A percentile compares a stretch with the other conserved stretches of the same genome.
Evolutionary conservation across 2,113 vertebrate genomes (phyloP).

Genomic region (Eurypyga helias): DNA sequence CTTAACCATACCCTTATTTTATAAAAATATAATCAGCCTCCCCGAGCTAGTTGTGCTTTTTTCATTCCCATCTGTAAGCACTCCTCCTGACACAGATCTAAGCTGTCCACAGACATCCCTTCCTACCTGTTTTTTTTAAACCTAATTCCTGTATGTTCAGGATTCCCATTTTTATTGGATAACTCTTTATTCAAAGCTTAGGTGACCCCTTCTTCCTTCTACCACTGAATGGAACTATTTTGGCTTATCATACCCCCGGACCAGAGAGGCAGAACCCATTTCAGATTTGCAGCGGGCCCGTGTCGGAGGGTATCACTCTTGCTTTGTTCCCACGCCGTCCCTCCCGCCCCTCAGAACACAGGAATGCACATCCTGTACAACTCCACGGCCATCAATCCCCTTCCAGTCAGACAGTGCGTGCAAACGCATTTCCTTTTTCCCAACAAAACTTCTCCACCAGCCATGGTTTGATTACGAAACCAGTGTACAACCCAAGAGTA

Average conservation of each 20-base stretch:
- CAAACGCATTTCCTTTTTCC: neutral
- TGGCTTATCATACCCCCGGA: neutral
- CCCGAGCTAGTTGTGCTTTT: neutral
- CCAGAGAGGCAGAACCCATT: neutral
- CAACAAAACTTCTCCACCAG: neutral
- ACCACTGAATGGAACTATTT: neutral
- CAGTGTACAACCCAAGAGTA: neutral
- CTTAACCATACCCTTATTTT: neutral
- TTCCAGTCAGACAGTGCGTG: neutral
- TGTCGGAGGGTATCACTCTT: neutral
- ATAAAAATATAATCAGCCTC: neutral
- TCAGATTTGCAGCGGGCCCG: neutral
- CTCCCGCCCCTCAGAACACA: rapidly evolving
- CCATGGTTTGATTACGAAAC: neutral
- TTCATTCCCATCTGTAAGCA: neutral
- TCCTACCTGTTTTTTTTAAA: neutral
- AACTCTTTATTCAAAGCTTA: neutral
- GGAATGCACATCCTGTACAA: neutral
- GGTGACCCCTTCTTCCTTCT: neutral
- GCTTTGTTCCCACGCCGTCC: neutral
- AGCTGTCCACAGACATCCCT: neutral
- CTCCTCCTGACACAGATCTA: neutral
- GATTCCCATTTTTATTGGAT: neutral
- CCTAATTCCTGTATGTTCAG: neutral
- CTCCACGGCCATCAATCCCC: neutral